These are phyloP conservation scores for Microchrysa polita DNA, from an alignment of 2,888 invertebrate genomes.

Conservation along the genomic window DNA sequence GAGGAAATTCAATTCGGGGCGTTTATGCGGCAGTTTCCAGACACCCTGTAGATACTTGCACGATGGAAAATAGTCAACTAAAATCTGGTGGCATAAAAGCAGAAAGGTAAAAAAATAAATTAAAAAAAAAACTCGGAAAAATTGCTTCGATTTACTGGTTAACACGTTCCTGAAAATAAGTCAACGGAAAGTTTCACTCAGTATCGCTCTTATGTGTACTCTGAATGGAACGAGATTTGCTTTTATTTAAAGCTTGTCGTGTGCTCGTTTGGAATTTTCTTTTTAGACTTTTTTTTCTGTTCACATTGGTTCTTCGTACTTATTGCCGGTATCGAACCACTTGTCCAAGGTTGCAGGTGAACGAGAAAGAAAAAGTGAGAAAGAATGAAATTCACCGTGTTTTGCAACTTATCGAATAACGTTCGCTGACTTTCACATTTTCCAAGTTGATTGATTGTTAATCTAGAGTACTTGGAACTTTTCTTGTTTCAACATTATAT, in stretches of 20 bases:
- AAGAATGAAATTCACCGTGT: slow-evolving; percentile 1
- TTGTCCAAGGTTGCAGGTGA: neutral
- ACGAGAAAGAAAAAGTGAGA: neutral
- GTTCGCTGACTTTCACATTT: slow-evolving; percentile 47
- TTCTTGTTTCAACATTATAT: too few species aligned
- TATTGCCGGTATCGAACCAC: neutral
- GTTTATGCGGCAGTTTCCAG: too few species aligned
- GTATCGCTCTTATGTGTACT: neutral
- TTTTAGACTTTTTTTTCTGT: slow-evolving; percentile 8
- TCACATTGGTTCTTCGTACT: neutral
- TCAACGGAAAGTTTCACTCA: slow-evolving; percentile 35
- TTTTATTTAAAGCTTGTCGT: slow-evolving; percentile 38
- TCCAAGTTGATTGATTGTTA: slow-evolving; percentile 47
- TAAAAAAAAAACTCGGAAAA: slow-evolving; percentile 29
- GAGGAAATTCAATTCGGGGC: too few species aligned
- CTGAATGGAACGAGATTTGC: slow-evolving; percentile 33
- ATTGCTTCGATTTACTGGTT: slow-evolving; percentile 47
- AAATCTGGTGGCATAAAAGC: too few species aligned
- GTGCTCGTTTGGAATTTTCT: too few species aligned
- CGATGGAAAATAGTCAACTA: too few species aligned
- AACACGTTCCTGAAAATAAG: slow-evolving; percentile 44
- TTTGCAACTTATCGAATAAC: slow-evolving; percentile 16
- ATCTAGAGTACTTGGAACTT: too few species aligned
- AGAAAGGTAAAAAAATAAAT: too few species aligned
- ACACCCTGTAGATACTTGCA: too few species aligned